Evolutionary conservation across 2,113 vertebrate genomes (phyloP).

Genomic region (Catagonus wagneri): DNA sequence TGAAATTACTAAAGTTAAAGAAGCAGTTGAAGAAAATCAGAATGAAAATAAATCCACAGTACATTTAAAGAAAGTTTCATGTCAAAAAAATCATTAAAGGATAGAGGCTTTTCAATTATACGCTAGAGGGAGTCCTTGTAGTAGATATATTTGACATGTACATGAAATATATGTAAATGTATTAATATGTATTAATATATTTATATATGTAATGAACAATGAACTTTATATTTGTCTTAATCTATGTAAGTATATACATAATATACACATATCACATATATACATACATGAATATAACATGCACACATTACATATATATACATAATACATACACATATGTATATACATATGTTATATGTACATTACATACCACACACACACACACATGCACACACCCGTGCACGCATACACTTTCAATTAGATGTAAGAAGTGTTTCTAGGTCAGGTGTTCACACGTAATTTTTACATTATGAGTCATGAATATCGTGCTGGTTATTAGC

Average conservation of each 20-base stretch:
- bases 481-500: neutral
- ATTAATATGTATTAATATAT: too few relatives aligned
- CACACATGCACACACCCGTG: neutral
- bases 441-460: neutral
- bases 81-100: conserved; percentile 53
- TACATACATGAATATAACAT: too few relatives aligned
- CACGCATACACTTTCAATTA: neutral
- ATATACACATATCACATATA: too few relatives aligned
- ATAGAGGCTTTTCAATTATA: neutral
- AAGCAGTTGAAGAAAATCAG: neutral
- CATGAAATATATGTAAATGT: neutral
- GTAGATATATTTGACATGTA: neutral
- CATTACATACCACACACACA: neutral
- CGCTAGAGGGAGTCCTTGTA: neutral
- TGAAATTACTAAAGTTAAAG: conserved; percentile 56
- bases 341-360: neutral
- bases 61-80: neutral
- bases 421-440: neutral
- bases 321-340: neutral
- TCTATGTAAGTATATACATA: too few relatives aligned
- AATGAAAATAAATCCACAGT: conserved; percentile 51
- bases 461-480: neutral
- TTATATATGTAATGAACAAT: too few relatives aligned
- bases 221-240: too few relatives aligned
- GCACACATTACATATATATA: neutral